Conservation (phyloP, 2,797 vertebrate genomes). For the Botia almorhae region DNA sequence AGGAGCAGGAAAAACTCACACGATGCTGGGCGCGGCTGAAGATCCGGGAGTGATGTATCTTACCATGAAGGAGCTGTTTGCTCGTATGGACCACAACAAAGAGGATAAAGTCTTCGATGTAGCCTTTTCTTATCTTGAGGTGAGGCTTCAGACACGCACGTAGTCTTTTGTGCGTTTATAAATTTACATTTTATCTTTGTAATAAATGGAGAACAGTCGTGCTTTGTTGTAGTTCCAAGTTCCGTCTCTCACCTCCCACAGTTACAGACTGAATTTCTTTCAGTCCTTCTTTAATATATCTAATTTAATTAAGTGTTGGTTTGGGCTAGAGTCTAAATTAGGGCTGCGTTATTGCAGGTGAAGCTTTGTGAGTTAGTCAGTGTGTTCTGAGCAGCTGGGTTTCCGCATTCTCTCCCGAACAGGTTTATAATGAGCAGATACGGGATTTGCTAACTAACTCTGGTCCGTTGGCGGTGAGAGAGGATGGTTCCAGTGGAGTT, state of each 20-base stretch:
- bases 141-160: constrained; percentile 65
- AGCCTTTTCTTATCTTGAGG: constrained; percentile 97
- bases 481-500: constrained; percentile 90
- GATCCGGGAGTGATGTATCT: constrained; percentile 96
- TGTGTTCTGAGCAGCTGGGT: constrained; percentile 32
- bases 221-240: background rate
- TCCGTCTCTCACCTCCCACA: background rate
- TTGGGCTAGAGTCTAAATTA: background rate
- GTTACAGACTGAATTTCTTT: background rate
- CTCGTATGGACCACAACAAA: constrained; percentile 88
- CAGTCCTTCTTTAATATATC: background rate
- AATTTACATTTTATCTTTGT: background rate
- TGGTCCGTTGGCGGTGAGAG: constrained; percentile 89
- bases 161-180: background rate
- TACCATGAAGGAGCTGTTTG: constrained; percentile 91
- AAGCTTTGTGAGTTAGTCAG: background rate
- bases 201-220: background rate
- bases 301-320: background rate
- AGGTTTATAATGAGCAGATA: constrained; percentile 99
- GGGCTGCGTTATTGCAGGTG: background rate
- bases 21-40: constrained; percentile 88
- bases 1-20: constrained; percentile 97
- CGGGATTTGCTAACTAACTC: constrained; percentile 87
- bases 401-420: constrained; percentile 47
- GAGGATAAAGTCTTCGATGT: constrained; percentile 91